A percentile compares a stretch with the other conserved stretches of the same genome.
phyloP scores from a whole-genome alignment of 2,888 invertebrate genomes.

The Mesopsocus fuscifrons region DNA sequence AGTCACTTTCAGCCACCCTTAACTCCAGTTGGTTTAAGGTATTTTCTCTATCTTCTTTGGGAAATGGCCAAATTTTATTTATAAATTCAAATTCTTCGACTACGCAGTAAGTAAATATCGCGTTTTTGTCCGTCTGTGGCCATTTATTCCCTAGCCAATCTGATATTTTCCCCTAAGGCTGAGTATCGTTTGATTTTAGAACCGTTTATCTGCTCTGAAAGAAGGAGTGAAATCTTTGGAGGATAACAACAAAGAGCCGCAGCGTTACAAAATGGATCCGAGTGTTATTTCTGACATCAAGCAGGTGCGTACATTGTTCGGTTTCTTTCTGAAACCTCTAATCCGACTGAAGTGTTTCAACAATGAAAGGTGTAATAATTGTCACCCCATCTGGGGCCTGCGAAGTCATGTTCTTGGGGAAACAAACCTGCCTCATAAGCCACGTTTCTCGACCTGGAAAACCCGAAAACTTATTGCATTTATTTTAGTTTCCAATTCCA shows the following conservation, averaged over 20 bases:
- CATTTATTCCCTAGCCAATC: too few relatives aligned
- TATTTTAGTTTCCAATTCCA: too few relatives aligned
- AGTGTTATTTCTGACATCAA: slow-evolving; percentile 36
- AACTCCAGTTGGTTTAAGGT: slow-evolving; percentile 72
- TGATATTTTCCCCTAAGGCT: too few relatives aligned
- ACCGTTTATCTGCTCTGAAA: slow-evolving; percentile 79
- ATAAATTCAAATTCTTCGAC: not conserved
- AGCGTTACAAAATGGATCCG: slow-evolving; percentile 57
- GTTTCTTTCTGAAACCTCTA: not conserved
- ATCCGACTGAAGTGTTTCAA: too few relatives aligned
- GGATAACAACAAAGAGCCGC: slow-evolving; percentile 32
- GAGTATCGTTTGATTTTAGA: slow-evolving; percentile 29
- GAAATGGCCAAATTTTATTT: not conserved
- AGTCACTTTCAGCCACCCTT: slow-evolving; percentile 35
- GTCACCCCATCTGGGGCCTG: too few relatives aligned
- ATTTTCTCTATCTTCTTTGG: slow-evolving; percentile 20
- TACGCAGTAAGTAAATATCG: too few relatives aligned
- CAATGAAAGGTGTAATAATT: too few relatives aligned
- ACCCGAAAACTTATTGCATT: too few relatives aligned
- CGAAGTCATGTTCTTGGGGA: too few relatives aligned
- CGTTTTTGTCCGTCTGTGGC: too few relatives aligned
- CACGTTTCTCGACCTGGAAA: too few relatives aligned
- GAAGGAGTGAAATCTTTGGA: slow-evolving; percentile 57
- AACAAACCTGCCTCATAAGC: too few relatives aligned
- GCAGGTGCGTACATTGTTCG: slow-evolving; percentile 24